These are phyloP conservation scores for Liolophura sinensis DNA, from an alignment of 1,140 invertebrate genomes.

Conservation along the genomic window DNA sequence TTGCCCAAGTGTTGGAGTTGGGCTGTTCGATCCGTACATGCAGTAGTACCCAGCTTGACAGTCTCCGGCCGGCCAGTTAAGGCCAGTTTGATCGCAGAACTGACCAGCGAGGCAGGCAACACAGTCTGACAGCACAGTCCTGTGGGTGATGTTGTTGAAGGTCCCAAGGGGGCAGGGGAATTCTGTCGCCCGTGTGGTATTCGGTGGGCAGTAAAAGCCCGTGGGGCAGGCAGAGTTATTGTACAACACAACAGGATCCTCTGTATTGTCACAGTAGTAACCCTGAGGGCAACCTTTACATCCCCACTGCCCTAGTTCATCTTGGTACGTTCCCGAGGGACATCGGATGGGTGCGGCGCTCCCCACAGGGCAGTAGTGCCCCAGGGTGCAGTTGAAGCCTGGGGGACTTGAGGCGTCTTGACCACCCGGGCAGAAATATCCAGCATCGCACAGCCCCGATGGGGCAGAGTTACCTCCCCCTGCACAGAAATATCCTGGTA, in stretches of 20 bases:
- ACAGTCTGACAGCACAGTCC: constrained; percentile 34
- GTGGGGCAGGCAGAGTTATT: constrained; percentile 41
- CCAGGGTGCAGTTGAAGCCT: constrained; percentile 44
- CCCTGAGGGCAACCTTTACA: constrained; percentile 49
- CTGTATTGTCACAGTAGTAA: constrained; percentile 48
- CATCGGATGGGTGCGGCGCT: constrained; percentile 33
- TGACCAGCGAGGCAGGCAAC: constrained; percentile 43
- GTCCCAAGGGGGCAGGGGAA: constrained; percentile 51
- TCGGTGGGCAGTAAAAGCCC: constrained; percentile 45
- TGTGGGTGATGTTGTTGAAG: constrained; percentile 47
- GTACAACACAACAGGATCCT: constrained; percentile 45
- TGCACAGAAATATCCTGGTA: constrained; percentile 44
- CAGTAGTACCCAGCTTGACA: constrained; percentile 52
- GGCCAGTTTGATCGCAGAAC: constrained; percentile 46
- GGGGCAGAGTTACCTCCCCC: constrained; percentile 41
- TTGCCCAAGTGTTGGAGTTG: constrained; percentile 32
- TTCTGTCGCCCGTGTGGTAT: constrained; percentile 36
- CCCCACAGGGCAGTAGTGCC: constrained; percentile 48
- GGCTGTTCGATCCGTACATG: constrained; percentile 40
- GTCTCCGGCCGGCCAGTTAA: constrained; percentile 31
- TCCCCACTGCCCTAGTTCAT: constrained; percentile 35
- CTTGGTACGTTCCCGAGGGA: constrained; percentile 43
- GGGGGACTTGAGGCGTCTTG: constrained; percentile 33
- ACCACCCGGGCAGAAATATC: constrained; percentile 52
- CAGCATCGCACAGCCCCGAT: constrained; percentile 38